phyloP scores from a whole-genome alignment of 2,888 invertebrate species.

The Yponomeuta evonymella region DNA sequence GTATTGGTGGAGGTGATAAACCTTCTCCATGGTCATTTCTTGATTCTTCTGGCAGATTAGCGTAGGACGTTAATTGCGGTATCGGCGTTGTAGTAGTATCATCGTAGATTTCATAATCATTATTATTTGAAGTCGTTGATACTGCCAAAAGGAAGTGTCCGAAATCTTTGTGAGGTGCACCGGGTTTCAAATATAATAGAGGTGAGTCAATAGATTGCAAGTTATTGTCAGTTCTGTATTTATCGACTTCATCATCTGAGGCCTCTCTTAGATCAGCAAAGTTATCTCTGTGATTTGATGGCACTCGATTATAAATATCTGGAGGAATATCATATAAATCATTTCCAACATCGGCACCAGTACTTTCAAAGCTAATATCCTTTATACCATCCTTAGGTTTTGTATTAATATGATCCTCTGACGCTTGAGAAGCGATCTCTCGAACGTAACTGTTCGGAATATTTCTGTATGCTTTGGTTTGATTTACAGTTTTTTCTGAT shows the following conservation, averaged over 20 bases:
- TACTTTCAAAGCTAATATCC: slow-evolving; percentile 64
- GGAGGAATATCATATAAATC: slow-evolving; percentile 51
- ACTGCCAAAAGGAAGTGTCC: slow-evolving; percentile 53
- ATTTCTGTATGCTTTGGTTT: slow-evolving; percentile 58
- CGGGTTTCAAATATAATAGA: slow-evolving; percentile 70
- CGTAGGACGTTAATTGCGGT: slow-evolving; percentile 27
- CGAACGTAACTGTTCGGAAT: slow-evolving; percentile 54
- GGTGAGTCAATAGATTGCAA: slow-evolving; percentile 76
- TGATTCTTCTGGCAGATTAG: slow-evolving; percentile 35
- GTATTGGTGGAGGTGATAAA: slow-evolving; percentile 32
- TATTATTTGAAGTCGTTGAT: slow-evolving; percentile 42
- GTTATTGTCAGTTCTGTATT: slow-evolving; percentile 62
- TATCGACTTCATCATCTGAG: slow-evolving; percentile 62
- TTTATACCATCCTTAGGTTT: slow-evolving; percentile 40
- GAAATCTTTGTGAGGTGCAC: slow-evolving; percentile 72
- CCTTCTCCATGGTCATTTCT: slow-evolving; percentile 44
- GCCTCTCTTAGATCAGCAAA: slow-evolving; percentile 64
- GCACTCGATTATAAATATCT: slow-evolving; percentile 37
- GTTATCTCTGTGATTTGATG: slow-evolving; percentile 46
- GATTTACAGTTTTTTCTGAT: slow-evolving; percentile 49
- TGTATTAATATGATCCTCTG: slow-evolving; percentile 62
- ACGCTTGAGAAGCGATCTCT: slow-evolving; percentile 74
- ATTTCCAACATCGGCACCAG: slow-evolving; percentile 53
- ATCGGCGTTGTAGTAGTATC: slow-evolving; percentile 47
- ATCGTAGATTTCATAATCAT: slow-evolving; percentile 66